Conservation (phyloP, 2,113 vertebrate species). For the Opisthocomus hoazin region DNA sequence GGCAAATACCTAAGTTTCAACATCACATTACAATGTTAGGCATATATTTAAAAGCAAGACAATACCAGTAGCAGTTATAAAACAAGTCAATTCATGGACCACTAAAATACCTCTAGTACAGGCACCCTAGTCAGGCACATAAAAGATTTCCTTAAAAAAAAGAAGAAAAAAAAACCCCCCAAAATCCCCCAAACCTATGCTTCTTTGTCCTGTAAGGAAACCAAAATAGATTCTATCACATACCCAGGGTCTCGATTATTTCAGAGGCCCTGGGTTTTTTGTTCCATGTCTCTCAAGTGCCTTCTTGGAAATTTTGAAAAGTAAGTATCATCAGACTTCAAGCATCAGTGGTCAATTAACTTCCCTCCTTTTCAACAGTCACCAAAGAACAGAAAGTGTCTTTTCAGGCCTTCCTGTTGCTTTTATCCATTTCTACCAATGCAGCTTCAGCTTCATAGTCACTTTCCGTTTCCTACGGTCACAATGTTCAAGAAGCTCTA, state of each 20-base stretch:
- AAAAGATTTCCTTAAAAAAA: neutral
- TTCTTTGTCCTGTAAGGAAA: slow-evolving; percentile 11
- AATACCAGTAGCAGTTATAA: slow-evolving; percentile 59
- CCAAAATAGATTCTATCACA: neutral
- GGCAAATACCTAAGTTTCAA: slow-evolving; percentile 40
- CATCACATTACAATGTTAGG: slow-evolving; percentile 49
- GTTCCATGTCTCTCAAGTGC: neutral
- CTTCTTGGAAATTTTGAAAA: neutral
- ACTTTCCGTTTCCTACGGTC: neutral
- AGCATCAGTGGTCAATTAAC: neutral
- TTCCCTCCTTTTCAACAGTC: neutral
- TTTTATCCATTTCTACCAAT: neutral
- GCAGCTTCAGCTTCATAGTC: neutral
- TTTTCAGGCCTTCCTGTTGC: neutral
- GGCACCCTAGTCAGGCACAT: slow-evolving; percentile 5
- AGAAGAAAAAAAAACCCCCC: too few species aligned
- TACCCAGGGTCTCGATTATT: neutral
- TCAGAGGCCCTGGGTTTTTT: neutral
- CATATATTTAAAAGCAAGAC: slow-evolving; percentile 55
- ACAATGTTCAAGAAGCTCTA: neutral
- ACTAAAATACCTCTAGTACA: slow-evolving; percentile 59
- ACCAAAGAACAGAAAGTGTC: neutral
- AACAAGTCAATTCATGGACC: slow-evolving; percentile 37
- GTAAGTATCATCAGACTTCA: neutral
- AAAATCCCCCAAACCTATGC: neutral